These are phyloP conservation scores for Plectus sambesii DNA, from an alignment of 1,140 invertebrate genomes.

Conservation along the genomic window DNA sequence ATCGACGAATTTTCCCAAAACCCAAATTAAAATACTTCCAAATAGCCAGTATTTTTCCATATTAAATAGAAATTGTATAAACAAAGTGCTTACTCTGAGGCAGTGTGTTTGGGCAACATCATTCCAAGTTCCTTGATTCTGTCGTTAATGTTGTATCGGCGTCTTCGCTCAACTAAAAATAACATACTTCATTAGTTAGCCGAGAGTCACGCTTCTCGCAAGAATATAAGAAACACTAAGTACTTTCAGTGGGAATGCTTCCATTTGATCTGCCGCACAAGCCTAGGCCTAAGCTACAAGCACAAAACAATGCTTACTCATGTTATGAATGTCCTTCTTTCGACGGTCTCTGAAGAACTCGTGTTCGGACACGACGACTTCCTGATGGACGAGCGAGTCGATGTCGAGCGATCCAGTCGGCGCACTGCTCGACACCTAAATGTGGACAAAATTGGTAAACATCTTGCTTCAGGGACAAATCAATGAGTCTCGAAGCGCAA, in stretches of 20 bases:
- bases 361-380: constrained; percentile 23
- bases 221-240: not conserved
- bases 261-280: too few species aligned
- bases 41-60: constrained; percentile 3
- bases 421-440: constrained; percentile 15
- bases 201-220: constrained; percentile 8
- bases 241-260: too few species aligned
- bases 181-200: constrained; percentile 1
- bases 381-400: constrained; percentile 18
- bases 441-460: too few species aligned
- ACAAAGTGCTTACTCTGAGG: constrained; percentile 55
- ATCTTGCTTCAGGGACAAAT: too few species aligned
- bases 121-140: constrained; percentile 91
- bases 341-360: constrained; percentile 70
- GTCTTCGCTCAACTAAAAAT: constrained; percentile 67
- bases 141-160: constrained; percentile 95
- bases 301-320: constrained; percentile 63
- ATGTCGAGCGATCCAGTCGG: constrained; percentile 36
- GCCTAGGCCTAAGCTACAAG: too few species aligned
- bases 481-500: too few species aligned
- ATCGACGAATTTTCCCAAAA: constrained; percentile 15
- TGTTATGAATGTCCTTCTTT: constrained; percentile 98
- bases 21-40: not conserved
- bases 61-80: constrained; percentile 16
- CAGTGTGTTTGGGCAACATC: constrained; percentile 77